Conservation (phyloP, 2,797 vertebrate genomes). For the Dallia pectoralis region DNA sequence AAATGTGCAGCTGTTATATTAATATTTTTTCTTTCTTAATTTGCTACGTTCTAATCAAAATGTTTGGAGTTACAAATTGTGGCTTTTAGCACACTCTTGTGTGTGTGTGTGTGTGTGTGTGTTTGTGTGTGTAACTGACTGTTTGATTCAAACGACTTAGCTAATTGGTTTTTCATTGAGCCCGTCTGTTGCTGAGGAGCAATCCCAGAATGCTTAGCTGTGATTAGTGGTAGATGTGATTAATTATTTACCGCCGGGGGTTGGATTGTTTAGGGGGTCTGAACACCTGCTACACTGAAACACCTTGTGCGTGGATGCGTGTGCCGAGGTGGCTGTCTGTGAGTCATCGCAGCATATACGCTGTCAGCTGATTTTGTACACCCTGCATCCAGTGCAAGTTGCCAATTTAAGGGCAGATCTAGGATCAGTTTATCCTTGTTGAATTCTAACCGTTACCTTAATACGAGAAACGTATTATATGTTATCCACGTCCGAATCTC, state of each 20-base stretch:
- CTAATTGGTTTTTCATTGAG: constrained; percentile 69
- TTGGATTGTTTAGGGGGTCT: constrained; percentile 34
- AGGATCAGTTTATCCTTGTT: not conserved
- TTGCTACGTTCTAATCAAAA: not conserved
- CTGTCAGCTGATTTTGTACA: not conserved
- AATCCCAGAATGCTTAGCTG: constrained; percentile 72
- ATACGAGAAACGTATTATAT: not conserved
- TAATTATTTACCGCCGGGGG: constrained; percentile 50
- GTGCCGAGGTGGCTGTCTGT: not conserved
- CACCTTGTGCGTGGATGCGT: constrained; percentile 11
- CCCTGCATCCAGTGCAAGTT: not conserved
- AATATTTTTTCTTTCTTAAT: not conserved
- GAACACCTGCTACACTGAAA: constrained; percentile 63
- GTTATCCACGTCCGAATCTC: not conserved
- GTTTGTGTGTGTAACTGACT: constrained; percentile 65
- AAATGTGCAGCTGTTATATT: not conserved
- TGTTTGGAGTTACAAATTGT: not conserved
- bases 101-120: constrained; percentile 54
- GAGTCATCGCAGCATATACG: not conserved
- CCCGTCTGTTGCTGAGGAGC: constrained; percentile 63
- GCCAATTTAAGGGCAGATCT: not conserved
- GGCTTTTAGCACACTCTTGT: not conserved
- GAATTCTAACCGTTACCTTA: not conserved
- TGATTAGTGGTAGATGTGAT: constrained; percentile 73
- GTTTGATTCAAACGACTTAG: constrained; percentile 68